Percentiles rank a stretch among this genome's conserved stretches.
These are phyloP conservation scores for Fabriciana adippe DNA, from an alignment of 2,888 invertebrate genomes.

Conservation along the genomic window DNA sequence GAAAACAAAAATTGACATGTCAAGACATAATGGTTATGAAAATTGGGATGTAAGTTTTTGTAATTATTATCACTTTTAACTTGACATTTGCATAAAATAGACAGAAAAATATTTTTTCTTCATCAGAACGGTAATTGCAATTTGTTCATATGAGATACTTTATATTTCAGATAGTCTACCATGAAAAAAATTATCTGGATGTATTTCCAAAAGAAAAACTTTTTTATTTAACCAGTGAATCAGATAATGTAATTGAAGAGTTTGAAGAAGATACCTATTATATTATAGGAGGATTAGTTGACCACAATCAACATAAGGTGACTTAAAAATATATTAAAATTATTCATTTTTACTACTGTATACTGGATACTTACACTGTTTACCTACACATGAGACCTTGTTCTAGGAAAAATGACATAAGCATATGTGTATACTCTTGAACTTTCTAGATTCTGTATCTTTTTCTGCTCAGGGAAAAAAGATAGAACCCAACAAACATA, in stretches of 20 bases:
- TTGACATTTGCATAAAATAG: background rate
- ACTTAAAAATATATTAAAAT: constrained; percentile 19
- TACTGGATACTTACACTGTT: too few relatives aligned
- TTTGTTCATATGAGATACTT: constrained; percentile 10
- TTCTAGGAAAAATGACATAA: too few relatives aligned
- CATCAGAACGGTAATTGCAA: background rate
- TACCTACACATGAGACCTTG: too few relatives aligned
- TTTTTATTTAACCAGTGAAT: constrained; percentile 97
- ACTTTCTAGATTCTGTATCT: too few relatives aligned
- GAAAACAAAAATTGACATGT: constrained; percentile 87
- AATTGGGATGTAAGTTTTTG: constrained; percentile 90
- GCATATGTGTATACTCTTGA: too few relatives aligned
- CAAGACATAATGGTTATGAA: constrained; percentile 92
- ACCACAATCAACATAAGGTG: constrained; percentile 97
- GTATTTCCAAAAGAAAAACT: constrained; percentile 89
- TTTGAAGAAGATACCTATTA: constrained; percentile 91
- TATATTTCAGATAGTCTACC: constrained; percentile 85
- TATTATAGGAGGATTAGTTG: constrained; percentile 98
- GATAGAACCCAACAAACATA: too few relatives aligned
- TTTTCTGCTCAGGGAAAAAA: too few relatives aligned
- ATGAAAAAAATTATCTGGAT: constrained; percentile 85
- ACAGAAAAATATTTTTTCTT: too few relatives aligned
- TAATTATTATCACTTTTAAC: background rate
- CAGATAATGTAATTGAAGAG: constrained; percentile 89
- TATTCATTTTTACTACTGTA: too few relatives aligned